Evolutionary conservation across 2,888 invertebrate genomes (phyloP).

Genomic region (Hydraecia micacea): DNA sequence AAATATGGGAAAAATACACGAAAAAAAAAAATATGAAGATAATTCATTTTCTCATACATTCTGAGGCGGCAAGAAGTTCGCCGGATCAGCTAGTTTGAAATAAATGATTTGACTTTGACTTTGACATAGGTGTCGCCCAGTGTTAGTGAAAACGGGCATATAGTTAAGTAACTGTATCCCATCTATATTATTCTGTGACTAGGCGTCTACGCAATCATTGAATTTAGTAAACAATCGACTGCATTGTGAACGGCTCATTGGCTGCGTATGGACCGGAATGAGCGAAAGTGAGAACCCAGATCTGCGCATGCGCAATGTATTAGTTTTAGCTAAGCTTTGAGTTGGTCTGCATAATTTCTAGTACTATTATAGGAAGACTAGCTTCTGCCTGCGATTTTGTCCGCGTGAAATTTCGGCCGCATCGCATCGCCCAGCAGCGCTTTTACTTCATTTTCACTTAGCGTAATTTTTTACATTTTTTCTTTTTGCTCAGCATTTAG

Average conservation of each 20-base stretch:
- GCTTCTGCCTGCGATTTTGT: not conserved
- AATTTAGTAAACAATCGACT: slow-evolving; percentile 18
- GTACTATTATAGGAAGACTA: not conserved
- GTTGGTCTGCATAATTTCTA: not conserved
- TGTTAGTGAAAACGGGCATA: not conserved
- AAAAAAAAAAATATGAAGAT: too few relatives aligned
- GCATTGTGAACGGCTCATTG: slow-evolving; percentile 35
- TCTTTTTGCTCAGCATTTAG: too few relatives aligned
- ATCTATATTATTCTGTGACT: slow-evolving; percentile 3
- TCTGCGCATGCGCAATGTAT: slow-evolving; percentile 16
- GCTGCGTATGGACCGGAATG: slow-evolving; percentile 29
- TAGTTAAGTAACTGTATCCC: not conserved
- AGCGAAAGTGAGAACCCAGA: slow-evolving; percentile 45
- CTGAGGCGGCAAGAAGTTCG: too few relatives aligned
- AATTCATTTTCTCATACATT: too few relatives aligned
- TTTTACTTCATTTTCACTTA: too few relatives aligned
- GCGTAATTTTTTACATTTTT: too few relatives aligned
- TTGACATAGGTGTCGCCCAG: too few relatives aligned
- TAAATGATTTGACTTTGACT: too few relatives aligned
- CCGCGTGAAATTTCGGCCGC: too few relatives aligned
- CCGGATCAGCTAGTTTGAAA: too few relatives aligned
- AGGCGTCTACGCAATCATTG: not conserved
- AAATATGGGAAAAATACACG: too few relatives aligned
- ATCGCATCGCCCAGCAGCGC: too few relatives aligned
- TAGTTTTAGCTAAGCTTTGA: slow-evolving; percentile 3